phyloP scores from a whole-genome alignment of 2,888 invertebrate genomes.

The Pterostichus niger region DNA sequence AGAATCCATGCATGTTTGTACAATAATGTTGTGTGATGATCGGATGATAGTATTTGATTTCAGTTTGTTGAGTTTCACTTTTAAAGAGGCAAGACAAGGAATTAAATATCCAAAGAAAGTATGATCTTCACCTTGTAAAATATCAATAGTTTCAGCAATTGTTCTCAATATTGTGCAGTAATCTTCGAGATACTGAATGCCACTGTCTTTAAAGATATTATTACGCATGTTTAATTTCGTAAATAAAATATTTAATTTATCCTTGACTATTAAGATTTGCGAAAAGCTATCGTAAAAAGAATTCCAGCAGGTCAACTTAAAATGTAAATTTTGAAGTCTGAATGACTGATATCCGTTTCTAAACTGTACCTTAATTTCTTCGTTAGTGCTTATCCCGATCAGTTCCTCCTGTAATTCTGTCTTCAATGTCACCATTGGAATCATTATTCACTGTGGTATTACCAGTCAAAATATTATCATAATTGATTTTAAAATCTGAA shows the following conservation, averaged over 20 bases:
- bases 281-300: no score
- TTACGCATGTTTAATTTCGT: slow-evolving; percentile 13
- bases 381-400: no score
- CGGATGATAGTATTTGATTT: slow-evolving; percentile 1
- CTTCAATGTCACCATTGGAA: no score
- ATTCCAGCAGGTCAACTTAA: no score
- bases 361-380: no score
- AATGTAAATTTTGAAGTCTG: no score
- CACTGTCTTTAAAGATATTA: background rate
- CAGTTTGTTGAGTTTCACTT: slow-evolving; percentile 15
- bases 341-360: no score
- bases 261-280: slow-evolving; percentile 4
- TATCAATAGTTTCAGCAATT: slow-evolving; percentile 18
- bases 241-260: slow-evolving; percentile 3
- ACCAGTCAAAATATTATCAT: no score
- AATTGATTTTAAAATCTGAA: no score
- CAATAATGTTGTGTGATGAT: background rate
- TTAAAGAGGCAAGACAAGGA: slow-evolving; percentile 10
- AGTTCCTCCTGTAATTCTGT: no score
- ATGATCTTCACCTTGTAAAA: slow-evolving; percentile 22
- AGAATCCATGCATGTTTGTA: no score
- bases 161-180: slow-evolving; percentile 7
- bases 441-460: no score
- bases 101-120: slow-evolving; percentile 25
- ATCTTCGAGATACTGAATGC: slow-evolving; percentile 20